Percentiles rank a stretch among this genome's conserved stretches.
phyloP scores from a whole-genome alignment of 2,113 vertebrate species.

The Cichladusa arquata region DNA sequence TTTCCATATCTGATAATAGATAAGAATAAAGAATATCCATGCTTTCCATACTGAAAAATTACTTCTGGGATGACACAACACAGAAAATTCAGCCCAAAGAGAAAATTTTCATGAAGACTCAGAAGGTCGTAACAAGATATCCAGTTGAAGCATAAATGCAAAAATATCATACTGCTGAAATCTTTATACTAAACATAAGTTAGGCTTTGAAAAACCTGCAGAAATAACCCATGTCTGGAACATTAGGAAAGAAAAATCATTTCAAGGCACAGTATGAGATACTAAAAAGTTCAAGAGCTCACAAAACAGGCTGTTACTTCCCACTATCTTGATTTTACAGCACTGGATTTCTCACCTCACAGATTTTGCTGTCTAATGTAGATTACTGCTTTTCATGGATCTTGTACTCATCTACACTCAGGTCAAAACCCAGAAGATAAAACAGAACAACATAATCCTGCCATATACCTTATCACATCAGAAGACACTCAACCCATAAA shows the following conservation, averaged over 20 bases:
- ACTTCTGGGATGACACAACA: slow-evolving; percentile 9
- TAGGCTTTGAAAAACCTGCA: background rate
- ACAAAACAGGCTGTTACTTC: background rate
- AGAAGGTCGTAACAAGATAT: background rate
- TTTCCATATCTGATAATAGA: too few relatives aligned
- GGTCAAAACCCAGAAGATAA: background rate
- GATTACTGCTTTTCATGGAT: background rate
- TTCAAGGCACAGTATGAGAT: background rate
- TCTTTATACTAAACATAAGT: background rate
- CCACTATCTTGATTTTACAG: background rate
- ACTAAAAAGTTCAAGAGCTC: background rate
- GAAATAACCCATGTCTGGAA: background rate
- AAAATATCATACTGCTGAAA: background rate
- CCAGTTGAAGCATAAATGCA: background rate
- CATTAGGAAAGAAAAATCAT: background rate
- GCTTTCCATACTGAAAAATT: background rate
- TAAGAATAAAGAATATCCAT: background rate
- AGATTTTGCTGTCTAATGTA: background rate
- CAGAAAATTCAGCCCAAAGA: background rate
- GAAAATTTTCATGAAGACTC: background rate
- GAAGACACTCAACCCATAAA: background rate
- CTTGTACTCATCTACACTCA: background rate
- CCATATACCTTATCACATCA: background rate
- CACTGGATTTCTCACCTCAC: background rate
- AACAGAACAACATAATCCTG: background rate